Base-by-base conservation (phyloP, 2,797 vertebrate genomes). In the Trachurus trachurus region DNA sequence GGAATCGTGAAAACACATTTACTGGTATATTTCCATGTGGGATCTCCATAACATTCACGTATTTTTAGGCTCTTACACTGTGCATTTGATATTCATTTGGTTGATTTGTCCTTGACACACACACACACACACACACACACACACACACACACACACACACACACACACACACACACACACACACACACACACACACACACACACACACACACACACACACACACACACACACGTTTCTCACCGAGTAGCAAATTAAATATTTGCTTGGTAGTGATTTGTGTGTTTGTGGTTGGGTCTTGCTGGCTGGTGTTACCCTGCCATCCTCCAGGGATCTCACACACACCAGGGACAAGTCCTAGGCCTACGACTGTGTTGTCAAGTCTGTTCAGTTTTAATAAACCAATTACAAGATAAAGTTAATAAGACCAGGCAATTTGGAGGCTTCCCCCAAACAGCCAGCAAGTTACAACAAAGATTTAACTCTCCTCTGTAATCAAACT, bases 161-260 rank as follows among this genome's bases (percentile, higher is more conserved):
- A 26, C 26, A 26, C 26, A 63, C 15, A 13, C 16, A 2, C 15
- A 26, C 57, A 70, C 78, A 75, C 61, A 67, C 72, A 72, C 83
- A 26, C 26, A 26, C 26, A 26, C 26, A 26, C 26, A 26, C 26
- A 26, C 26, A 26, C 26, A 26, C 26, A 26, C 26, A 63, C 15
- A 13, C 16, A 2, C 15, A 26, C 57, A 70, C 78, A 75, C 61
- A 67, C 72, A 72, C 83, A 26, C 26, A 26, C 26, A 26, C 26
- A 26, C 26, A 26, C 26, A 26, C 26, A 26, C 26, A 26, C 26
- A 26, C 26, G 62, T 71, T 49, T 89, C 76, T 34, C 85, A 77
- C 66, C 44, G 54, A 66, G 81, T 22, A 72, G 13, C 58, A 71
- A 47, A 34, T 85, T 71, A 76, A 89, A 90, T 87, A 89, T 88